These are phyloP conservation scores for Microctonus hyperodae DNA, from an alignment of 2,888 invertebrate genomes.

Conservation along the genomic window DNA sequence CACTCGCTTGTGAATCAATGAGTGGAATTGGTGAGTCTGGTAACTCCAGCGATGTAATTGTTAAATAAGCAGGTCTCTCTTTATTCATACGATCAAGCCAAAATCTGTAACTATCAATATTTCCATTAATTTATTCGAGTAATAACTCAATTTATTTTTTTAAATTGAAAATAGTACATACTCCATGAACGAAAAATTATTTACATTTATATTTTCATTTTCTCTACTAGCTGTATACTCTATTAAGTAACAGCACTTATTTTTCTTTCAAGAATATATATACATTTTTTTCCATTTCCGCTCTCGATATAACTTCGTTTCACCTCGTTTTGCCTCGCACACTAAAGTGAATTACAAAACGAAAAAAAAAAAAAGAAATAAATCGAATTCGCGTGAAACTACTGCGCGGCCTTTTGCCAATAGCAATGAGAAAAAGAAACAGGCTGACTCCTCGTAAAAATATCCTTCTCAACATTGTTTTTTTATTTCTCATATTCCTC, in stretches of 20 bases:
- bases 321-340: slow-evolving; percentile 29
- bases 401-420: slow-evolving; percentile 33
- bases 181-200: background rate
- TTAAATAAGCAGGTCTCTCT: slow-evolving; percentile 54
- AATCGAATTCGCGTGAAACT: slow-evolving; percentile 38
- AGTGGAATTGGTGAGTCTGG: slow-evolving; percentile 57
- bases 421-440: slow-evolving; percentile 36
- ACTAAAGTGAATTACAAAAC: slow-evolving; percentile 15
- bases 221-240: background rate
- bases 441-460: slow-evolving; percentile 39
- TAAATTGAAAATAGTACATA: no score
- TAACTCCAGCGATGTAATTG: slow-evolving; percentile 56
- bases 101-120: slow-evolving; percentile 48
- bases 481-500: slow-evolving; percentile 6
- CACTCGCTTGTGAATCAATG: slow-evolving; percentile 54
- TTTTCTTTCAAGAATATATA: slow-evolving; percentile 22
- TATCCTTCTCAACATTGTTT: slow-evolving; percentile 14
- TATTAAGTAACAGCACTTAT: background rate
- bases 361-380: slow-evolving; percentile 7
- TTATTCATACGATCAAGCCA: slow-evolving; percentile 53
- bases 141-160: no score
- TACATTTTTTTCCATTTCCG: slow-evolving; percentile 19
- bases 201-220: background rate
- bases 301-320: slow-evolving; percentile 28
- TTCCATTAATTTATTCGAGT: background rate